These are phyloP conservation scores for Catonia carolina DNA, from an alignment of 2,888 invertebrate species.

Conservation along the genomic window DNA sequence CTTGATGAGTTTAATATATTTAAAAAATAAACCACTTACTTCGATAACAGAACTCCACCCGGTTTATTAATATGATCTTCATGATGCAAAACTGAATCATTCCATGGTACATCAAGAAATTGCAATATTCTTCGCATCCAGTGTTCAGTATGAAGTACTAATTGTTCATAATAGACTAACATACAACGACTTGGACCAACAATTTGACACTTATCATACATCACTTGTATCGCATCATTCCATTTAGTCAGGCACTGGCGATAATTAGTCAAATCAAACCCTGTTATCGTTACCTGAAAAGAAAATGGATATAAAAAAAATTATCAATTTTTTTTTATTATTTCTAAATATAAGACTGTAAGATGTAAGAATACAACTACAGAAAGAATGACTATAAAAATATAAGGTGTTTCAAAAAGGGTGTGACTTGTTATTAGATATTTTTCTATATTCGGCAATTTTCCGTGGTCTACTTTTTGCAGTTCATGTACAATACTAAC, in stretches of 20 bases:
- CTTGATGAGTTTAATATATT: constrained; percentile 19
- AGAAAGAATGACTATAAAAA: no score
- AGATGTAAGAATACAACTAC: no score
- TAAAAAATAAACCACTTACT: constrained; percentile 53
- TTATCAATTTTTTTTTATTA: no score
- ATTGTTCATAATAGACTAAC: constrained; percentile 90
- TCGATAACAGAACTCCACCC: constrained; percentile 89
- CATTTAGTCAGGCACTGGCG: constrained; percentile 93
- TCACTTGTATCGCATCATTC: constrained; percentile 91
- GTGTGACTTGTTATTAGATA: no score
- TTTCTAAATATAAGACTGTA: no score
- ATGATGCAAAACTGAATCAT: constrained; percentile 93
- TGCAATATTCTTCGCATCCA: constrained; percentile 82
- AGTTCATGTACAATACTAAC: no score
- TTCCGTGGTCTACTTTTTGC: no score
- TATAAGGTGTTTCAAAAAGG: no score
- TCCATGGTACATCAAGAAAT: constrained; percentile 91
- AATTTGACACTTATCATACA: constrained; percentile 85
- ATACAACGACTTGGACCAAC: constrained; percentile 43
- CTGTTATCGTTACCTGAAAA: constrained; percentile 68
- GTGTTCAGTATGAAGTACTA: constrained; percentile 86
- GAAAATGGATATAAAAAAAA: background rate
- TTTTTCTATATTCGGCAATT: no score
- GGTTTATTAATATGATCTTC: constrained; percentile 95
- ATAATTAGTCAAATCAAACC: constrained; percentile 90